These are phyloP conservation scores for Heteronetta atricapilla DNA, from an alignment of 2,113 vertebrate species.

Conservation along the genomic window DNA sequence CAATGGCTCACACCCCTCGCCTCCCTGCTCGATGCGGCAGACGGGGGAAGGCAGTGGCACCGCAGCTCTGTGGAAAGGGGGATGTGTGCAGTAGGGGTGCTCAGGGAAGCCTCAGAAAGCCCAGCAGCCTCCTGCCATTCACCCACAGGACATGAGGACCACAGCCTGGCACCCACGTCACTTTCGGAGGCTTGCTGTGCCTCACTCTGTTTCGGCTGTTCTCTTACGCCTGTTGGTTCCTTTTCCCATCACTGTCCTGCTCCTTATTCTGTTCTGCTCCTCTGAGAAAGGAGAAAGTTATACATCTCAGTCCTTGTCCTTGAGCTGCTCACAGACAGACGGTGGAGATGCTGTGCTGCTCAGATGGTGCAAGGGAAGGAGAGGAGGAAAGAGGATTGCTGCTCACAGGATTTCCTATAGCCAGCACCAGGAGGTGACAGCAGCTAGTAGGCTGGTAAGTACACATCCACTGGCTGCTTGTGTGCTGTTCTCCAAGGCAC, in stretches of 20 bases:
- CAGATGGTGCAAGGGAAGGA: neutral
- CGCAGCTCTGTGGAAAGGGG: neutral
- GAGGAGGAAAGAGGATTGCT: neutral
- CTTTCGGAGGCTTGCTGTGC: too few species aligned
- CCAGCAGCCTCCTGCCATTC: neutral
- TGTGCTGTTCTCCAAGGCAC: neutral
- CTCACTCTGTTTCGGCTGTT: neutral
- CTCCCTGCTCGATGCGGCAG: fast-evolving
- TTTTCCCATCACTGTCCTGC: neutral
- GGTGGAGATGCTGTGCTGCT: neutral
- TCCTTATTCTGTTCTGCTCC: neutral
- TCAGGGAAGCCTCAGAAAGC: neutral
- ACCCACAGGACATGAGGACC: neutral
- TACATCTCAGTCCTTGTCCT: neutral
- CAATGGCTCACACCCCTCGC: neutral
- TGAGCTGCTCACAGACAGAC: neutral
- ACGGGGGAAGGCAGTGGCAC: neutral
- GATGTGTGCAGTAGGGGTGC: neutral
- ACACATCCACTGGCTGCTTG: neutral
- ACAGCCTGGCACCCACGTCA: neutral
- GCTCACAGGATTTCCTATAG: neutral
- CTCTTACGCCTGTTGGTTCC: neutral
- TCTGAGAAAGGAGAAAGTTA: neutral
- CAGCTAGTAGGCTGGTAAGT: neutral
- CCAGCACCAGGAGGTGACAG: neutral